Conservation (phyloP, 2,113 vertebrate species). For the Alexandromys fortis region DNA sequence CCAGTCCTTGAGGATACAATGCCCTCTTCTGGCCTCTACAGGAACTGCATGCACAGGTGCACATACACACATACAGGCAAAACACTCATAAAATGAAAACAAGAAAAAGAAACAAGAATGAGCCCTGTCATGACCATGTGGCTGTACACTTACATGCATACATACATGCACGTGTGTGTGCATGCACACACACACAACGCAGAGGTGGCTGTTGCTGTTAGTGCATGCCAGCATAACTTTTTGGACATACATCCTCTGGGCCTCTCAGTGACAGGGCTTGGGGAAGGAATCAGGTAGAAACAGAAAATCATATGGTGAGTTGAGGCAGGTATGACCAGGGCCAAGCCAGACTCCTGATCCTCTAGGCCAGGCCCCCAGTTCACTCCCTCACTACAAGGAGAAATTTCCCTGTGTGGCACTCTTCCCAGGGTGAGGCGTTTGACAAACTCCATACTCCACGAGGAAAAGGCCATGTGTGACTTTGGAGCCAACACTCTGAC, state of each 20-base stretch:
- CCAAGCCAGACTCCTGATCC: background rate
- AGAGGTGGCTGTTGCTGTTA: background rate
- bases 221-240: background rate
- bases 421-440: background rate
- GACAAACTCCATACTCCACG: background rate
- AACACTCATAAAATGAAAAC: background rate
- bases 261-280: background rate
- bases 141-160: background rate
- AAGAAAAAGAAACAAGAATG: background rate
- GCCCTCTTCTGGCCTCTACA: background rate
- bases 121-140: background rate
- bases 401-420: background rate
- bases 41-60: background rate
- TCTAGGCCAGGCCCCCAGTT: background rate
- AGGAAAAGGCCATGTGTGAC: background rate
- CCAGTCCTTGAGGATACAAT: background rate
- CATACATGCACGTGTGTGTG: background rate
- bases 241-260: background rate
- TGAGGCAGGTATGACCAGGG: background rate
- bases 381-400: background rate
- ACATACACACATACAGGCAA: background rate
- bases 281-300: background rate
- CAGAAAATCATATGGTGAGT: background rate
- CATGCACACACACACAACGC: background rate
- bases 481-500: background rate